These are phyloP conservation scores for Drosophila atripex DNA, from an alignment of 2,888 invertebrate species.

Conservation along the genomic window DNA sequence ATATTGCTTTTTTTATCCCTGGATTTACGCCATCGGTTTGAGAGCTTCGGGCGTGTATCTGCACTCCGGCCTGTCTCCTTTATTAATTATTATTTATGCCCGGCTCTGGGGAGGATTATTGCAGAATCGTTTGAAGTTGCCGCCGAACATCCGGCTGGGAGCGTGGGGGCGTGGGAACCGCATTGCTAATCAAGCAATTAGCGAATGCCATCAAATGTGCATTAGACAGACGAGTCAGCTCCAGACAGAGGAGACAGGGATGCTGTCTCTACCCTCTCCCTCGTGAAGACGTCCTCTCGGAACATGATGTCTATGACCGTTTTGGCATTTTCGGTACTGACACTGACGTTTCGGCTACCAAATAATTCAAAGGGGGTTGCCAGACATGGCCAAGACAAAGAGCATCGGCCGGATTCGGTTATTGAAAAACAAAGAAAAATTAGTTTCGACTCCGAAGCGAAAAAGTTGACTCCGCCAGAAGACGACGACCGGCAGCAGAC, in stretches of 20 bases:
- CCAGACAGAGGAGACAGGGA: constrained; percentile 10
- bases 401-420: constrained; percentile 54
- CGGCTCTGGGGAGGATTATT: constrained; percentile 61
- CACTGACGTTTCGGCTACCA: constrained; percentile 15
- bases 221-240: constrained; percentile 54
- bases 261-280: background rate
- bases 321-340: constrained; percentile 49
- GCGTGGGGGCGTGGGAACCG: constrained; percentile 68
- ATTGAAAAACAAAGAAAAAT: constrained; percentile 79
- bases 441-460: constrained; percentile 53
- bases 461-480: constrained; percentile 66
- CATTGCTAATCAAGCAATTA: constrained; percentile 74
- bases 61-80: constrained; percentile 37
- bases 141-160: constrained; percentile 3
- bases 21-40: constrained; percentile 58
- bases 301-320: constrained; percentile 63
- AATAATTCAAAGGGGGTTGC: constrained; percentile 1
- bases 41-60: constrained; percentile 32
- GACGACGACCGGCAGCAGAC: constrained; percentile 31
- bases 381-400: constrained; percentile 21
- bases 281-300: constrained; percentile 39
- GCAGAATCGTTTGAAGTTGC: constrained; percentile 49
- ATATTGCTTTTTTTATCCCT: constrained; percentile 21
- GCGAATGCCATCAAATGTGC: constrained; percentile 75
- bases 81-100: constrained; percentile 76